Base-by-base conservation (phyloP, 2,113 vertebrate species). In the Nerophis ophidion region DNA sequence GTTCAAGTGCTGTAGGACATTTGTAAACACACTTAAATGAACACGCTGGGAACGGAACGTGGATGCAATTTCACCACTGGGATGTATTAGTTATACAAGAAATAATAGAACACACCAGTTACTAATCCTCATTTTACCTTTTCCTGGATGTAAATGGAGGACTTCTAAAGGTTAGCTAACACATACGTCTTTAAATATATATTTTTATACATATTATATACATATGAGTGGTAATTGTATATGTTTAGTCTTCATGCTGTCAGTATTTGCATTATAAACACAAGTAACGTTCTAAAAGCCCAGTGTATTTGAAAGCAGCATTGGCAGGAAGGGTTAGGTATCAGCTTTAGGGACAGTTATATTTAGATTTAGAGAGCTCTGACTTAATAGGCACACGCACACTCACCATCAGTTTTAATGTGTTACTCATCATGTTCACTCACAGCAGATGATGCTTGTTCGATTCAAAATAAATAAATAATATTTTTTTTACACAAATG, bases 361-460 rank as follows among this genome's bases (percentile, higher is more conserved):
- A 85, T 86, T 89, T 90, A 91, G 87, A 84, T 72, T 88, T 89
- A 87, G 86, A 89, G 89, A 48, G 71, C 50, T 79, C 72, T 55
- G 53, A 57, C 53, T 9, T 44, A 57, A 45, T 57, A 58, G 38
- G 51, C 14, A 26, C 62, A 48, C 59, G 62, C 6, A 66, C 12
- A 36, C 48, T 10, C 51, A 35, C 26, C 55, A 19, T 62, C 71
- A 7, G 14, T 17, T 44, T 34, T 66, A 44, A 16, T 3, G 5
- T 58, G 60, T 34, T 44, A 12, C 34, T 44, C n/a, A 35, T 53
- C 35, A 53, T 34, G n/a, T 36, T 55, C 9, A 38, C 34, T 38
- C n/a, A 16, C 15, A 40, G 36, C 38, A 17, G 53, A 40, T 16
- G 35, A 56, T 42, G 51, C 51, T 8, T 36, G 51, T 44, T 44